Evolutionary conservation across 2,113 vertebrate species (phyloP).

Genomic region (Cryptotis parvus): DNA sequence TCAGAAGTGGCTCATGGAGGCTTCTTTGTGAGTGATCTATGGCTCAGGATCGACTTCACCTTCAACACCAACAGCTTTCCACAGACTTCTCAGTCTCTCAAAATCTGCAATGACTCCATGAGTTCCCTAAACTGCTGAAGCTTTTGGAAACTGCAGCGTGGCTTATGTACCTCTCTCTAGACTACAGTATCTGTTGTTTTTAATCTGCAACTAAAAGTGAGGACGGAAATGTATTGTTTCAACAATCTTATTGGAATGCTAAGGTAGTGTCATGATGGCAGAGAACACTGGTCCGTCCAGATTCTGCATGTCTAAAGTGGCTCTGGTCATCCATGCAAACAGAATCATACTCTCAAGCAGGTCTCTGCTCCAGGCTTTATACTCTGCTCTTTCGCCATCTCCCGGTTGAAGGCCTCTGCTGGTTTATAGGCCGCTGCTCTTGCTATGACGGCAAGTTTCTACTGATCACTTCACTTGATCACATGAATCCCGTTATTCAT

Average conservation of each 20-base stretch:
- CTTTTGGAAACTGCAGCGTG: neutral
- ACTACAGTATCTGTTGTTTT: neutral
- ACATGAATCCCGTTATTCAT: too few species aligned
- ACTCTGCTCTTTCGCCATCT: neutral
- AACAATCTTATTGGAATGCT: rapidly evolving
- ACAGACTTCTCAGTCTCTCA: neutral
- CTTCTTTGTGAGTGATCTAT: too few species aligned
- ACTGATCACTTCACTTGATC: too few species aligned
- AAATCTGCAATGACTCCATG: neutral
- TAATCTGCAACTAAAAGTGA: neutral
- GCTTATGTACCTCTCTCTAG: neutral
- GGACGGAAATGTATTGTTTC: neutral
- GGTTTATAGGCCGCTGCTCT: neutral
- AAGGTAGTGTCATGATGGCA: rapidly evolving
- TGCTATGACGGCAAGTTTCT: neutral
- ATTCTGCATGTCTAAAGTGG: rapidly evolving
- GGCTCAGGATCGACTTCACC: too few species aligned
- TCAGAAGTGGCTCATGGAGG: too few species aligned
- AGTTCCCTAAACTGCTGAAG: neutral
- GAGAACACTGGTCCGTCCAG: neutral
- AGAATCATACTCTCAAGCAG: neutral
- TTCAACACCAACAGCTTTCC: too few species aligned
- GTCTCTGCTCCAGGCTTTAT: rapidly evolving
- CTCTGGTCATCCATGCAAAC: neutral
- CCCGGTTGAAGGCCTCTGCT: neutral